Percentiles rank a stretch among this genome's conserved stretches.
These are phyloP conservation scores for Thripadectes ignobilis DNA, from an alignment of 2,797 vertebrate genomes.

Conservation along the genomic window DNA sequence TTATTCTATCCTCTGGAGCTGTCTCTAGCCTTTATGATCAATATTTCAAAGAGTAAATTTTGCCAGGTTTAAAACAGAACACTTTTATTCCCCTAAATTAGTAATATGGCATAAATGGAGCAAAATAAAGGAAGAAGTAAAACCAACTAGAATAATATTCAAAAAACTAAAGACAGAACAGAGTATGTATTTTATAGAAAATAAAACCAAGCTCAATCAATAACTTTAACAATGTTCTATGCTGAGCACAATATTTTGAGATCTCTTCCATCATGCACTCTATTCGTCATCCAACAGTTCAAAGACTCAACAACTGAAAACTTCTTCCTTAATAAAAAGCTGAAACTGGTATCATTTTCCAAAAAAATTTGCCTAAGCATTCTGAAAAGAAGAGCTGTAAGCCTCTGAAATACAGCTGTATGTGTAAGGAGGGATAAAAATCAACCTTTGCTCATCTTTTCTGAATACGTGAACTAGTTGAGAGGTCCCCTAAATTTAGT, in stretches of 20 bases:
- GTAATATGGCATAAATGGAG: background rate
- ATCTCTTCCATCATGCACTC: background rate
- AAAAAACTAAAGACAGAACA: background rate
- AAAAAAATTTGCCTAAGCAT: background rate
- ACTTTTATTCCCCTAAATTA: background rate
- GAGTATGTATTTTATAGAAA: background rate
- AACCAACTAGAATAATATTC: background rate
- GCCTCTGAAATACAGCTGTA: background rate
- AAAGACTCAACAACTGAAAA: background rate
- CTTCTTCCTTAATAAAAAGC: background rate
- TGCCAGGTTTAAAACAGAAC: background rate
- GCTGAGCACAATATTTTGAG: background rate
- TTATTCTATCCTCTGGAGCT: background rate
- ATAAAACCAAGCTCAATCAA: background rate
- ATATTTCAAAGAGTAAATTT: background rate
- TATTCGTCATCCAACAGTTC: background rate
- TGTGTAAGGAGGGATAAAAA: background rate
- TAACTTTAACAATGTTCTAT: background rate
- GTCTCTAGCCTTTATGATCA: background rate
- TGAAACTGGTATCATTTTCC: background rate
- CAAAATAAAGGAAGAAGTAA: background rate
- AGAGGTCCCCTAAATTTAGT: background rate
- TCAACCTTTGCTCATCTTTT: background rate
- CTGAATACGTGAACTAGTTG: background rate
- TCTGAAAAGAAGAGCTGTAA: background rate